Percentiles rank a stretch among this genome's conserved stretches.
Evolutionary conservation across 2,797 vertebrate species (phyloP).

Genomic region (Lepilemur septentrionalis): DNA sequence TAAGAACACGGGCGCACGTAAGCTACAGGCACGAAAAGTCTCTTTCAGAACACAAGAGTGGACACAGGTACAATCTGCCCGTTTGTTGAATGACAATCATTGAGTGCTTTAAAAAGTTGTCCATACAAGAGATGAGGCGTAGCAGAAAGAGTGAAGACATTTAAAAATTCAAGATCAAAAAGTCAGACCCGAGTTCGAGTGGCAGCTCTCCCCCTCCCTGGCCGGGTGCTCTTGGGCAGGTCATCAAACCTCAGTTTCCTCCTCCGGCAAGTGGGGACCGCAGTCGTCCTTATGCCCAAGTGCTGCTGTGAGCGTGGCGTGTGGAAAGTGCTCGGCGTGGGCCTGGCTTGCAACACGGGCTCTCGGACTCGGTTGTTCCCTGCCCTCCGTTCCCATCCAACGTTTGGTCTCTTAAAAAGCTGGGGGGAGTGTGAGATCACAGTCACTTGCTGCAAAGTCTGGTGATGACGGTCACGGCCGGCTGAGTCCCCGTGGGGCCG

Average conservation of each 20-base stretch:
- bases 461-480: neutral
- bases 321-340: neutral
- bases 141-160: neutral
- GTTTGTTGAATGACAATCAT: neutral
- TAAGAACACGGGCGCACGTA: neutral
- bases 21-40: neutral
- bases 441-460: neutral
- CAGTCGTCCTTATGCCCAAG: neutral
- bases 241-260: neutral
- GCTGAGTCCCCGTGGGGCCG: neutral
- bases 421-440: neutral
- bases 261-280: neutral
- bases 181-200: neutral
- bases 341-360: rapidly evolving
- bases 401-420: neutral
- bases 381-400: neutral
- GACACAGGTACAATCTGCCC: neutral
- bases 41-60: neutral
- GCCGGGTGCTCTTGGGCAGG: neutral
- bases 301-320: neutral
- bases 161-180: neutral
- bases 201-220: neutral
- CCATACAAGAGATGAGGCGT: neutral
- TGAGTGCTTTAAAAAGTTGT: neutral
- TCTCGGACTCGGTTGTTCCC: neutral